These are phyloP conservation scores for Grammomys dolichurus DNA, from an alignment of 2,113 vertebrate genomes.

Conservation along the genomic window DNA sequence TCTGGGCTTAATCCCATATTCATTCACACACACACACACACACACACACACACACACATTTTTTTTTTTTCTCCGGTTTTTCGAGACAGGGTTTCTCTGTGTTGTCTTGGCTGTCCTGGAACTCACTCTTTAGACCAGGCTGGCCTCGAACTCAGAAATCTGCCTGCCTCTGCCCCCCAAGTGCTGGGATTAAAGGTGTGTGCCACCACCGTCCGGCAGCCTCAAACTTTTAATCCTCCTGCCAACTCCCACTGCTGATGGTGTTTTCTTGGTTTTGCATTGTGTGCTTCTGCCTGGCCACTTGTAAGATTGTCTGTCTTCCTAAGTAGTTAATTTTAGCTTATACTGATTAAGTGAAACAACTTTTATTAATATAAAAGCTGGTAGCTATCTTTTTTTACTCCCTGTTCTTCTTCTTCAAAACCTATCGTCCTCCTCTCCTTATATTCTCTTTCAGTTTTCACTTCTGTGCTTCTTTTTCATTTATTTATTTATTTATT, in stretches of 20 bases:
- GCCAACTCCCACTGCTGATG: not conserved
- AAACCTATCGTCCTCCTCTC: not conserved
- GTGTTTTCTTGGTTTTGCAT: not conserved
- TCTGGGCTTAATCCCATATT: too few relatives aligned
- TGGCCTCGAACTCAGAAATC: too few relatives aligned
- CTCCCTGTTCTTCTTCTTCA: not conserved
- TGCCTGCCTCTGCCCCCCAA: too few relatives aligned
- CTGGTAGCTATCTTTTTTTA: not conserved
- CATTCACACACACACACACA: too few relatives aligned
- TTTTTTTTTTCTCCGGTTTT: too few relatives aligned
- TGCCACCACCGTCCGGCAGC: too few relatives aligned
- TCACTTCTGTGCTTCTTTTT: not conserved
- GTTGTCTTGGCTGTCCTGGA: too few relatives aligned
- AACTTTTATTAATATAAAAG: not conserved
- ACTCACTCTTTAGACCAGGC: too few relatives aligned
- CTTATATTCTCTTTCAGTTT: not conserved
- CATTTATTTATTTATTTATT: too few relatives aligned
- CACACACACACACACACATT: too few relatives aligned
- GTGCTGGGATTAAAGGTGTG: too few relatives aligned
- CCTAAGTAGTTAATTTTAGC: conserved; percentile 31
- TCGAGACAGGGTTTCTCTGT: too few relatives aligned
- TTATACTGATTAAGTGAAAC: conserved; percentile 45
- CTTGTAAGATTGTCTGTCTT: not conserved
- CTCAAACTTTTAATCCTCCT: not conserved
- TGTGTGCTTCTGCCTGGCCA: not conserved